Percentiles rank a stretch among this genome's conserved stretches.
These are phyloP conservation scores for Semotilus atromaculatus DNA, from an alignment of 2,797 vertebrate species.

Conservation along the genomic window DNA sequence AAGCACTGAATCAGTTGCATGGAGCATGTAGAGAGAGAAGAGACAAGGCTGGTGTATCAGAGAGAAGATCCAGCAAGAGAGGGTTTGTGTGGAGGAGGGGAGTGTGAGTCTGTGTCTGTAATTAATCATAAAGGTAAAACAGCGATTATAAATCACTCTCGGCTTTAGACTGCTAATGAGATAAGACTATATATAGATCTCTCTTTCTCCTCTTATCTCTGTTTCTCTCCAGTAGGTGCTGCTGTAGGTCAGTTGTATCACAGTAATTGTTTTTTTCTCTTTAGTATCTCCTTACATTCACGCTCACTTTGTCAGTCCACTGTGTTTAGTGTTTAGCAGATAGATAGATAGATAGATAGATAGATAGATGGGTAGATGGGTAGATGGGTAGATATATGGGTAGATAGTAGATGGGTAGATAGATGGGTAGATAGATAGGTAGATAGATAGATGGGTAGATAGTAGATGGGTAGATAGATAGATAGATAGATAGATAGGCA, in stretches of 20 bases:
- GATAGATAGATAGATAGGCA: not conserved
- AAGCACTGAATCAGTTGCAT: not conserved
- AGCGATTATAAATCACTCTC: slow-evolving; percentile 49
- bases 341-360: not conserved
- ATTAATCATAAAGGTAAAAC: slow-evolving; percentile 53
- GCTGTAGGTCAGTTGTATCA: slow-evolving; percentile 34
- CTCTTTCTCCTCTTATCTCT: not conserved
- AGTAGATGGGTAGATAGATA: not conserved
- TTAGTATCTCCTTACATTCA: slow-evolving; percentile 3
- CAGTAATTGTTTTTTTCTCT: not conserved
- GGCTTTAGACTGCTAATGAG: slow-evolving; percentile 48
- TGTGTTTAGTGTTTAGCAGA: not conserved
- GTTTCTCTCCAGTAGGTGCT: slow-evolving; percentile 46
- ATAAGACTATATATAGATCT: slow-evolving; percentile 37
- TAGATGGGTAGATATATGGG: not conserved
- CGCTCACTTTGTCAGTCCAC: not conserved
- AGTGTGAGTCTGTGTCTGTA: slow-evolving; percentile 33
- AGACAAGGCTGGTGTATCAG: not conserved
- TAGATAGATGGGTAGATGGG: not conserved
- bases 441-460: accelerated
- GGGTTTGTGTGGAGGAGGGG: slow-evolving; percentile 6
- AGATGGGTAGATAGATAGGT: not conserved
- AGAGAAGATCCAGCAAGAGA: slow-evolving; percentile 13
- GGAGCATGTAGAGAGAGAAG: not conserved
- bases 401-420: not conserved